Evolutionary conservation across 2,888 invertebrate species (phyloP).

Genomic region (Apamea crenata): DNA sequence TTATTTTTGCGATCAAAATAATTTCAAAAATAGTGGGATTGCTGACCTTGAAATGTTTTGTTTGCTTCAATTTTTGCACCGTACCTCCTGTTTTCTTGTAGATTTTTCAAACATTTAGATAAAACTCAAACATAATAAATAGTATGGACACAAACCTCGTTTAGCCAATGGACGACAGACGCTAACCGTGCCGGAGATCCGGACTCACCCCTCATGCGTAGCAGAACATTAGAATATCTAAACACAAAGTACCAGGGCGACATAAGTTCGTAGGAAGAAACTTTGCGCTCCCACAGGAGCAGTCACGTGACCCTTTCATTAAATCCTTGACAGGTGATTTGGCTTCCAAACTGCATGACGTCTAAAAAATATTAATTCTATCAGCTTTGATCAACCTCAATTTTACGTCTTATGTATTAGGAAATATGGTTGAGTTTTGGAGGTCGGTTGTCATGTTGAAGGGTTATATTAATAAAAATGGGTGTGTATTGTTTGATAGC

Average conservation of each 20-base stretch:
- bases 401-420: background rate
- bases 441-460: background rate
- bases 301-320: slow-evolving; percentile 76
- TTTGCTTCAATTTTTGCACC: too few relatives aligned
- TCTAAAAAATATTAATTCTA: slow-evolving; percentile 49
- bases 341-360: slow-evolving; percentile 73
- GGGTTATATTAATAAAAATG: slow-evolving; percentile 40
- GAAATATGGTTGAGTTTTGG: slow-evolving; percentile 13
- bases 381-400: background rate
- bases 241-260: slow-evolving; percentile 55
- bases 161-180: background rate
- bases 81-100: background rate
- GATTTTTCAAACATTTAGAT: background rate
- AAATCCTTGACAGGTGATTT: slow-evolving; percentile 80
- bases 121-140: background rate
- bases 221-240: slow-evolving; percentile 56
- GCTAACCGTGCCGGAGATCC: background rate
- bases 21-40: too few relatives aligned
- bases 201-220: background rate
- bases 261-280: slow-evolving; percentile 42
- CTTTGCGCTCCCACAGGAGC: slow-evolving; percentile 56
- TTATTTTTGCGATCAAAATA: too few relatives aligned
- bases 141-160: background rate
- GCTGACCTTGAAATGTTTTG: too few relatives aligned
- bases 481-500: slow-evolving; percentile 71